These are phyloP conservation scores for Nycteola revayana DNA, from an alignment of 2,888 invertebrate genomes.

Conservation along the genomic window DNA sequence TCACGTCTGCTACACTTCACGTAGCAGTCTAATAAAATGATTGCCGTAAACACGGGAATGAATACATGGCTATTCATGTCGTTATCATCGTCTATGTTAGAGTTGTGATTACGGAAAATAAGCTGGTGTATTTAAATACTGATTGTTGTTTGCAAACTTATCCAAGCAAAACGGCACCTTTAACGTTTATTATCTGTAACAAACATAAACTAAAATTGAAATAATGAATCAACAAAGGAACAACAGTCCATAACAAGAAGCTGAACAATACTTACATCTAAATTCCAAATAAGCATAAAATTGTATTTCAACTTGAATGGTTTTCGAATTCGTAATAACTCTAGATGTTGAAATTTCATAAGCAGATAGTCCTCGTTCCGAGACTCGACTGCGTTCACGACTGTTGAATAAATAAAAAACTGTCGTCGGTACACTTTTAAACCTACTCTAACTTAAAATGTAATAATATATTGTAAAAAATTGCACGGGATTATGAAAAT, in stretches of 20 bases:
- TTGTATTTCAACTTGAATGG: conserved; percentile 5
- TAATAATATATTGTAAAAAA: too few species aligned
- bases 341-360: conserved; percentile 4
- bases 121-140: conserved; percentile 8
- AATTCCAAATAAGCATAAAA: not conserved
- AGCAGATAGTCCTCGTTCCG: conserved; percentile 4
- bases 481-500: too few species aligned
- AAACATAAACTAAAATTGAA: too few species aligned
- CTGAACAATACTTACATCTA: too few species aligned
- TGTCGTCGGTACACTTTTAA: conserved; percentile 10
- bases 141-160: conserved; percentile 16
- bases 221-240: too few species aligned
- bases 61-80: conserved; percentile 16
- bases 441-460: conserved; percentile 15
- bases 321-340: conserved; percentile 4
- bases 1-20: conserved; percentile 46
- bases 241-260: too few species aligned
- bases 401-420: conserved; percentile 12
- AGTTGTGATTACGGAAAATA: conserved; percentile 15
- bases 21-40: conserved; percentile 40
- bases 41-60: conserved; percentile 18
- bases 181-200: too few species aligned
- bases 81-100: conserved; percentile 10
- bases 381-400: conserved; percentile 1
- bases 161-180: not conserved